phyloP scores from a whole-genome alignment of 1,140 invertebrate genomes.

The Metaphire vulgaris region DNA sequence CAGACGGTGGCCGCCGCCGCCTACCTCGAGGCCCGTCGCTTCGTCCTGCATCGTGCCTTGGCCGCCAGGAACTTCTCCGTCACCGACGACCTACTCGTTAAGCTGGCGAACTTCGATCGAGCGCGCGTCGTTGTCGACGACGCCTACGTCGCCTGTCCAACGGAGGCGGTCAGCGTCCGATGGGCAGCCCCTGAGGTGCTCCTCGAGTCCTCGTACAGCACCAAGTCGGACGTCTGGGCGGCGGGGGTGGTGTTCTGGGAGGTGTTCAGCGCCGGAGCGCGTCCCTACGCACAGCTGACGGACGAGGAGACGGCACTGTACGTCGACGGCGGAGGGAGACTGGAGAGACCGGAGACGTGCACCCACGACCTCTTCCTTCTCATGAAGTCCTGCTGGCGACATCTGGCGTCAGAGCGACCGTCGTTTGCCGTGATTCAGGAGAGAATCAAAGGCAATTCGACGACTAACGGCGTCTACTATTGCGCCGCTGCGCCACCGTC shows the following conservation, averaged over 20 bases:
- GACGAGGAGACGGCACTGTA: slow-evolving; percentile 61
- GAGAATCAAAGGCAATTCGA: slow-evolving; percentile 27
- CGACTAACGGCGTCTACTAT: slow-evolving; percentile 26
- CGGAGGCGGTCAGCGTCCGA: slow-evolving; percentile 80
- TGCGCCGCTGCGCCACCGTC: not conserved
- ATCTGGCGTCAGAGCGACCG: slow-evolving; percentile 15
- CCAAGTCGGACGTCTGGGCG: slow-evolving; percentile 98
- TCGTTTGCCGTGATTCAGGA: slow-evolving; percentile 23
- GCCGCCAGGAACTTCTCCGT: slow-evolving; percentile 26
- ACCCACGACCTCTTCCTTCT: slow-evolving; percentile 24
- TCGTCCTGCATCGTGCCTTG: slow-evolving; percentile 27
- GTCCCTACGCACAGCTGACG: slow-evolving; percentile 83
- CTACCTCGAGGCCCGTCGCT: slow-evolving; percentile 25
- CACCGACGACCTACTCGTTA: slow-evolving; percentile 20
- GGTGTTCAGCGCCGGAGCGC: slow-evolving; percentile 83
- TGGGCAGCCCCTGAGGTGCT: slow-evolving; percentile 97
- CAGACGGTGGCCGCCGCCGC: slow-evolving; percentile 22
- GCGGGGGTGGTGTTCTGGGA: slow-evolving; percentile 98
- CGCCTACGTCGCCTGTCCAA: slow-evolving; percentile 20
- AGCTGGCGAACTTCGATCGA: slow-evolving; percentile 26
- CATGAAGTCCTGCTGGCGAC: slow-evolving; percentile 27
- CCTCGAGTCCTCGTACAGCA: slow-evolving; percentile 87
- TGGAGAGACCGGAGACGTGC: slow-evolving; percentile 26
- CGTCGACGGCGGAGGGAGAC: slow-evolving; percentile 21
- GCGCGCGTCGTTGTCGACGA: slow-evolving; percentile 27